Evolutionary conservation across 2,888 invertebrate genomes (phyloP), one percentile per base, ranked within the genome.

Genomic region (Eristalis tenax): DNA sequence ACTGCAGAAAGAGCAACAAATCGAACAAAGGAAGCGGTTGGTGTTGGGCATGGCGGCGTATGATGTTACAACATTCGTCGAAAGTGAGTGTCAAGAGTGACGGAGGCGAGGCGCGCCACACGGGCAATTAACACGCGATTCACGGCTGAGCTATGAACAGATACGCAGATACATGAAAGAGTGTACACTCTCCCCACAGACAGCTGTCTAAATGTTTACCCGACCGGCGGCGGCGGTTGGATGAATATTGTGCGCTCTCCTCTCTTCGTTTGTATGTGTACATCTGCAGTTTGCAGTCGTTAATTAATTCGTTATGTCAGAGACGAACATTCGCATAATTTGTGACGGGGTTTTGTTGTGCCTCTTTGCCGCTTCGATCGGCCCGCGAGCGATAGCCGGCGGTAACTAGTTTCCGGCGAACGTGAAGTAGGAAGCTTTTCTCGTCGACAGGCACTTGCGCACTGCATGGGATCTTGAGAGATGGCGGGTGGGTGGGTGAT

Each of bases 71-170:
- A 70, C 78, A 74, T 61, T 82, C 64, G 59, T 82, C 64, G 59
- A 70, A 82, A 86, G 77, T 78, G 73, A 82, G 85, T 78, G 61
- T 82, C 69, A 70, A 50, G 50, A 50, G 50, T 50, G 18, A 18
- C 50, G 18, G 50, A 8, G 40, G 38, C 35, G 38, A 70, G 75
- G 84, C 59, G 38, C 15, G 50, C 50, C 50, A 18, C 74, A 84
- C 69, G 75, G 57, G 71, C 83, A 83, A 87, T 87, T 79, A 87
- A 87, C 86, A 87, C 79, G 83, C 83, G 86, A 78, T 79, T 78
- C 79, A 83, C 75, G 86, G 70, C 83, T 83, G 74, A 71, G 75
- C 22, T 73, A 35, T 64, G 2, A 71, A 64, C 23, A 35, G 23
- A 56, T 18, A 18, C 63, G 50, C 65, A 38, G n/a, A 26, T 59